Percentiles rank a stretch among this genome's conserved stretches.
Conservation (phyloP, 2,113 vertebrate genomes). For the Cyanocitta stelleri region DNA sequence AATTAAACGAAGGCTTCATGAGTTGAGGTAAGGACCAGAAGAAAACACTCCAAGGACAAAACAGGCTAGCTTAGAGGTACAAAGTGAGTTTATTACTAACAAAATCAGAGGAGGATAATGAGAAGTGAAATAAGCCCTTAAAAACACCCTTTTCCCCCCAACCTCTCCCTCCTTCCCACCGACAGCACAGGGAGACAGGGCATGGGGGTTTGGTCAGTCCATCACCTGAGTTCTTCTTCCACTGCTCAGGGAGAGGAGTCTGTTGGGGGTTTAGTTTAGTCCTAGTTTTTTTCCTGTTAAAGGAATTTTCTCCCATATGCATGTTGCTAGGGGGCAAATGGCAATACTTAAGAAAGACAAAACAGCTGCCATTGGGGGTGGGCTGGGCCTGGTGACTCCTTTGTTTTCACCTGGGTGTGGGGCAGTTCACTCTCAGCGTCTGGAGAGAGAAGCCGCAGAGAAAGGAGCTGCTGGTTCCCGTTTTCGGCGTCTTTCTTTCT, state of each 20-base stretch:
- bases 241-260: background rate
- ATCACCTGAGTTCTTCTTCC: background rate
- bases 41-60: background rate
- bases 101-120: background rate
- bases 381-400: too few relatives aligned
- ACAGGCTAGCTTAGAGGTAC: background rate
- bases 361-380: too few relatives aligned
- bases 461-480: too few relatives aligned
- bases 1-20: background rate
- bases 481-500: too few relatives aligned
- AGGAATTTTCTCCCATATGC: too few relatives aligned
- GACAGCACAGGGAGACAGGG: background rate
- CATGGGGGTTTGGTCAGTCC: background rate
- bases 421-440: too few relatives aligned
- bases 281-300: too few relatives aligned
- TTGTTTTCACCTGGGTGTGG: too few relatives aligned
- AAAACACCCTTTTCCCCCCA: background rate
- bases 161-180: background rate
- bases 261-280: too few relatives aligned
- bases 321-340: too few relatives aligned
- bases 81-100: background rate
- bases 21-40: background rate
- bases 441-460: too few relatives aligned
- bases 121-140: background rate
- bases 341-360: too few relatives aligned